Evolutionary conservation across 2,113 vertebrate genomes (phyloP), one percentile per base, ranked within the genome.

Genomic region (Scomber japonicus): DNA sequence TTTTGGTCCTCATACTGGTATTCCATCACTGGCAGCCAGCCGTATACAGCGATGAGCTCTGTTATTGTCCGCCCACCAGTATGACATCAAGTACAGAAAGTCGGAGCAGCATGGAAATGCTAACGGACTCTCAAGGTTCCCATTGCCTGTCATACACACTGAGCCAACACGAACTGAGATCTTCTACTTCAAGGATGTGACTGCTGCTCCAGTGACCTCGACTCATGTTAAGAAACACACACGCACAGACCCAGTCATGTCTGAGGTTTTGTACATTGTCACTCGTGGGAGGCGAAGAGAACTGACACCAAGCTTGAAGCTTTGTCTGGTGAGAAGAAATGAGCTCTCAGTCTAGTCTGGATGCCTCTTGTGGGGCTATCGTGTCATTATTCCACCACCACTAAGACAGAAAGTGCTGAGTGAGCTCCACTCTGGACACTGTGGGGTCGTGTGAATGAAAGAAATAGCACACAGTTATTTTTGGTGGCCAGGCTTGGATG

Each of bases 391-490:
- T 11, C 69, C 69, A 49, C 56, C 2, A 9, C 17, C 45, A 2
- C 54, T 49, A 1, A 75, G 16, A 72, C 17, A 35, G 16, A 59
- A 75, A 46, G 64, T 68, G 54, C 51, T 68, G 7, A n/a, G 5
- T 3, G 45, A 68, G 55, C 64, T 76, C 2, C 54, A 68, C n/a
- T 10, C 53, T 40, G 24, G 63, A 67, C 74, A 59, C 54, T 67
- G 45, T 68, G 13, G 54, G 0, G 16, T 71, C 16, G 53, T 80
- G 24, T 2, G 49, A 48, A 75, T 75, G 64, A 81, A 66, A 49
- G 70, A 81, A 13, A 81, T 55, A 5, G 35, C 57, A 55, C 1
- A 12, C 59, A 79, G 60, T 53, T 73, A 73, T 11, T 73, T 80
- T 40, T 60, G 61, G 54, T 73, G 46, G 62, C 62, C 16, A 31